Conservation (phyloP, 2,888 invertebrate genomes). For the Gari tellinella region DNA sequence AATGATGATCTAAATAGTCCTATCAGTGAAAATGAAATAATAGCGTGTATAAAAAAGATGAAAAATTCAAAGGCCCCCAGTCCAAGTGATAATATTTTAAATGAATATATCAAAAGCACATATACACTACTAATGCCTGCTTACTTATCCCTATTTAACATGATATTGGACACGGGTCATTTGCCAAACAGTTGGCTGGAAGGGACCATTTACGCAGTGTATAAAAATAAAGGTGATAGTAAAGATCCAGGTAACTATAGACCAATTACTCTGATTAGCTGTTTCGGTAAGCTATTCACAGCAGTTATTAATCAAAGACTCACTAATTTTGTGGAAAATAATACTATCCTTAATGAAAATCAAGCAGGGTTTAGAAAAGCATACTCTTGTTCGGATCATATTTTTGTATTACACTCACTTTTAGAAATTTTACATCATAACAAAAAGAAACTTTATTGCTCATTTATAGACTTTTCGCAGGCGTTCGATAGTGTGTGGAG, state of each 20-base stretch:
- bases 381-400: conserved; percentile 28
- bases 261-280: conserved; percentile 35
- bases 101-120: conserved; percentile 48
- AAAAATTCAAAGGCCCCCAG: conserved; percentile 36
- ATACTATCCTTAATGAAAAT: conserved; percentile 17
- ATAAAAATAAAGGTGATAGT: conserved; percentile 27
- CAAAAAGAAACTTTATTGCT: conserved; percentile 26
- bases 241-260: conserved; percentile 21
- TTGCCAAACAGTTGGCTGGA: conserved; percentile 16
- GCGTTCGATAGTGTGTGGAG: conserved; percentile 30
- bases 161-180: conserved; percentile 20
- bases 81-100: conserved; percentile 28
- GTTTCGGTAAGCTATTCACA: conserved; percentile 42
- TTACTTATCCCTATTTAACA: conserved; percentile 9
- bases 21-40: conserved; percentile 30
- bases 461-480: conserved; percentile 32
- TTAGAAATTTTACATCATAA: conserved; percentile 16
- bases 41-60: conserved; percentile 17
- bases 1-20: conserved; percentile 15
- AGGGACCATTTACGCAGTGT: conserved; percentile 29
- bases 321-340: conserved; percentile 15
- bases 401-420: conserved; percentile 24
- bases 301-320: conserved; percentile 31
- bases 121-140: conserved; percentile 8
- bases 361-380: conserved; percentile 35